Conservation (phyloP, 1,140 invertebrate genomes). For the Polypedilum vanderplanki region DNA sequence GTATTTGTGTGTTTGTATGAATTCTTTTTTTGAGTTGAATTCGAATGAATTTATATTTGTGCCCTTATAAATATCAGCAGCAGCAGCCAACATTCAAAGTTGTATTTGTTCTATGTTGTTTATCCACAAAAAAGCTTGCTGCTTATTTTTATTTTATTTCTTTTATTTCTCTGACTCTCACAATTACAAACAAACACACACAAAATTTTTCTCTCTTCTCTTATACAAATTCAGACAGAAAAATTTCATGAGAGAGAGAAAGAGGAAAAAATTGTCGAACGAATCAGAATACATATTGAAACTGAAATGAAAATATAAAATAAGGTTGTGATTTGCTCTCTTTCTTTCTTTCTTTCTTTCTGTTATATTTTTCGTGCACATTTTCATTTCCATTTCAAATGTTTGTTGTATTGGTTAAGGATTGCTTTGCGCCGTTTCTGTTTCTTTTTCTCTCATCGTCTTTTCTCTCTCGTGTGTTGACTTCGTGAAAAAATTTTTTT, state of each 20-base stretch:
- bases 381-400: slow-evolving; percentile 27
- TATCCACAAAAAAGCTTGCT: neutral
- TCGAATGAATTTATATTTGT: neutral
- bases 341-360: no score
- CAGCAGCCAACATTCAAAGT: neutral
- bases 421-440: neutral
- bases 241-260: neutral
- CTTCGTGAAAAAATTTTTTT: neutral
- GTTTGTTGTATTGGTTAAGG: slow-evolving; percentile 25
- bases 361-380: slow-evolving; percentile 3
- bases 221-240: neutral
- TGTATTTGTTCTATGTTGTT: neutral
- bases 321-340: neutral
- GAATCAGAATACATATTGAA: slow-evolving; percentile 29
- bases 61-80: neutral
- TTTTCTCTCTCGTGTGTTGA: neutral
- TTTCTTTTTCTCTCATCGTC: neutral
- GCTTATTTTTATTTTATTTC: slow-evolving; percentile 12
- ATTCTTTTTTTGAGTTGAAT: neutral
- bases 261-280: neutral
- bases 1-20: neutral
- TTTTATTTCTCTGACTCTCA: slow-evolving; percentile 5
- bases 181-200: neutral
- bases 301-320: slow-evolving; percentile 29
- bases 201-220: neutral